Conservation (phyloP, 2,888 invertebrate species). For the Crematogaster levior region DNA sequence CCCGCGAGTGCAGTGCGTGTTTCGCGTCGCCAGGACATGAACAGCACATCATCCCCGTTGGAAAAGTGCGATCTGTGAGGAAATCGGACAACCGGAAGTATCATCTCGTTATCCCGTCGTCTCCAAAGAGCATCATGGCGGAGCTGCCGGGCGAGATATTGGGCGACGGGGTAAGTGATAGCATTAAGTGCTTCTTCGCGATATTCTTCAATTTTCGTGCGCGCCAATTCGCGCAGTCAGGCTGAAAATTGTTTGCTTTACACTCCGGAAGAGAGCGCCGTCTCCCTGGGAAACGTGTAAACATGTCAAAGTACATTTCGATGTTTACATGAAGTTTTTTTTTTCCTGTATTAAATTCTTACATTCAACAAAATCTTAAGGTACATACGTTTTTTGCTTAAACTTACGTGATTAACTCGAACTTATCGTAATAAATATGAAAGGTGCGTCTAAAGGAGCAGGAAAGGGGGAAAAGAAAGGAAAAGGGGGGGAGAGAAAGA, state of each 20-base stretch:
- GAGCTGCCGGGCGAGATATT: neutral
- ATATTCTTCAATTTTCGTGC: neutral
- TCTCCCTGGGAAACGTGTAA: neutral
- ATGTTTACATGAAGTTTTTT: constrained; percentile 30
- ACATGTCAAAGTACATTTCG: neutral
- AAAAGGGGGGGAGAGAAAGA: neutral
- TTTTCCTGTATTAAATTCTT: constrained; percentile 68
- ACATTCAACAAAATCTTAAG: constrained; percentile 65
- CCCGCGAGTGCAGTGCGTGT: too few relatives aligned
- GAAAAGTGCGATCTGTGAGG: neutral
- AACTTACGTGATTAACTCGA: constrained; percentile 77
- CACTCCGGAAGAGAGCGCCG: neutral
- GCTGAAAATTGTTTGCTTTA: neutral
- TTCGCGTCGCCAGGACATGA: neutral
- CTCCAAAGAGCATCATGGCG: neutral
- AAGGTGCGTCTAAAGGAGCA: neutral
- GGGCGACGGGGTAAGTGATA: constrained; percentile 1
- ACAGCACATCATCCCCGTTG: neutral
- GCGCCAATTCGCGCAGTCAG: neutral
- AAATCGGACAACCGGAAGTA: neutral
- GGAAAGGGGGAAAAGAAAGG: neutral
- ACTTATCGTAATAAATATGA: constrained; percentile 88
- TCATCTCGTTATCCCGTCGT: neutral
- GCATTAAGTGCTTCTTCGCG: neutral
- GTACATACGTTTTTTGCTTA: constrained; percentile 86